These are phyloP conservation scores for Tyto alba DNA, from an alignment of 2,113 vertebrate genomes.

Conservation along the genomic window DNA sequence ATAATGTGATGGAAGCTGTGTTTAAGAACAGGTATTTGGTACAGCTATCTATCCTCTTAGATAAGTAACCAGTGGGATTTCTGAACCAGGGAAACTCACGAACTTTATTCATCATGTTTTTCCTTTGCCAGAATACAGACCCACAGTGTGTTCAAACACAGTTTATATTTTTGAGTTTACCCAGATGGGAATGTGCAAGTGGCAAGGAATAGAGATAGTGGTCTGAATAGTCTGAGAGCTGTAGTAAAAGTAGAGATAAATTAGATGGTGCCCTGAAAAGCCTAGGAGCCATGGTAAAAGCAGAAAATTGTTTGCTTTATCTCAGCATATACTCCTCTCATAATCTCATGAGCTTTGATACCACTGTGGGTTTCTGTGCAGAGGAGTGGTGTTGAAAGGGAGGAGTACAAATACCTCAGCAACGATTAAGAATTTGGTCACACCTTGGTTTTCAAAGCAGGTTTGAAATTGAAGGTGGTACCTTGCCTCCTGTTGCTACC, in stretches of 20 bases:
- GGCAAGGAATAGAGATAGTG: neutral
- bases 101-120: neutral
- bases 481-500: neutral
- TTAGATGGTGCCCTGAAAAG: neutral
- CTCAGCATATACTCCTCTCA: neutral
- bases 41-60: neutral
- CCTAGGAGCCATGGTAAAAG: neutral
- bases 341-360: neutral
- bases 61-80: neutral
- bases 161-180: neutral
- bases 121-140: neutral
- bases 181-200: neutral
- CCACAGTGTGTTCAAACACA: neutral
- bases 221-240: neutral
- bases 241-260: neutral
- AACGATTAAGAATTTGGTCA: neutral
- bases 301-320: neutral
- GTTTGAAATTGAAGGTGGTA: neutral
- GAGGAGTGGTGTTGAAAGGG: neutral
- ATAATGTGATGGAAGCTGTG: neutral
- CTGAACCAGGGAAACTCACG: neutral
- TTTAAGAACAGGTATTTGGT: neutral
- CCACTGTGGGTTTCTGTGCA: neutral
- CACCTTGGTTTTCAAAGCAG: neutral
- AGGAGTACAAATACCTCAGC: neutral